Percentiles rank a stretch among this genome's conserved stretches.
Evolutionary conservation across 2,797 vertebrate species (phyloP).

Genomic region (Falco rusticolus): DNA sequence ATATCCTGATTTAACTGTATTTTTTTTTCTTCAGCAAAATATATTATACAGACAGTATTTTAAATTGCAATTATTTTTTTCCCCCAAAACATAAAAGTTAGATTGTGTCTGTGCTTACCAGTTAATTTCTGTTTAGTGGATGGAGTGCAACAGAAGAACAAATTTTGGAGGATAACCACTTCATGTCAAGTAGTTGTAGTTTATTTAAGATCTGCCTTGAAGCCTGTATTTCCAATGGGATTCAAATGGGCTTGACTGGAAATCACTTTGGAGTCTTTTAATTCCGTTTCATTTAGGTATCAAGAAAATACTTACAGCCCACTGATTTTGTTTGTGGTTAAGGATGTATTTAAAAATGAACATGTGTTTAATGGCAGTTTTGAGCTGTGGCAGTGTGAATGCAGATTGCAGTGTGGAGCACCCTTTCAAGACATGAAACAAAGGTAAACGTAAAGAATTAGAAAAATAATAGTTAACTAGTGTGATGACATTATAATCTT

Average conservation of each 20-base stretch:
- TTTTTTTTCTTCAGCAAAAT: neutral
- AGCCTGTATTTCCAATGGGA: neutral
- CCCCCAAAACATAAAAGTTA: neutral
- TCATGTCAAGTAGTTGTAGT: neutral
- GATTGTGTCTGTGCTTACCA: neutral
- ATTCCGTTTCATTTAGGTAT: neutral
- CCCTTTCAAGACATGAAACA: neutral
- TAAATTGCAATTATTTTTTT: neutral
- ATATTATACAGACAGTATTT: neutral
- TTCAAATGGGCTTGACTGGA: neutral
- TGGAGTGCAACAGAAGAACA: neutral
- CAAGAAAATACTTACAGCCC: neutral
- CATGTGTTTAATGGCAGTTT: neutral
- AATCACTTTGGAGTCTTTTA: neutral
- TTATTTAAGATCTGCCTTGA: neutral
- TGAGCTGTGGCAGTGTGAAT: neutral
- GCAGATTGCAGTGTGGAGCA: neutral
- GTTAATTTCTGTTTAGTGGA: neutral
- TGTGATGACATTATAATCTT: neutral
- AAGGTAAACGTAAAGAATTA: neutral
- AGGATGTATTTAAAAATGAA: neutral
- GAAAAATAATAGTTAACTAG: neutral
- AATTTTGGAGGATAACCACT: neutral
- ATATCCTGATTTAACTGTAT: neutral
- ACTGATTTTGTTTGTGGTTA: neutral